Evolutionary conservation across 2,888 invertebrate species (phyloP), one percentile per base, ranked within the genome.

Genomic region (Epinotia ramella): DNA sequence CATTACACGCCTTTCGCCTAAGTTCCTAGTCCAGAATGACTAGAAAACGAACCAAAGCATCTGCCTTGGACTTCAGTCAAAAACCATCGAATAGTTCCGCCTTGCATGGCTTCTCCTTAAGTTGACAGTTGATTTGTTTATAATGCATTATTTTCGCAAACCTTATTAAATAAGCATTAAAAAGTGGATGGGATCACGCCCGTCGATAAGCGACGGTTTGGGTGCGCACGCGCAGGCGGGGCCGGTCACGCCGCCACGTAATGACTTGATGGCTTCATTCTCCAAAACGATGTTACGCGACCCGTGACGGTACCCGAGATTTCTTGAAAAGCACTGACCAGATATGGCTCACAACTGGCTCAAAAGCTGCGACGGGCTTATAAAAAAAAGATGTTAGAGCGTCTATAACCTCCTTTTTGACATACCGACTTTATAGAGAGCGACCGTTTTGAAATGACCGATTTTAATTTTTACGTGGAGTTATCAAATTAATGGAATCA

Each of bases 211-310:
- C 57, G 57, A 20, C 57, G 57, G 66, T 33, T 49, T 57, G 57
- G 40, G 40, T 9, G 28, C 63, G 44, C 60, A 49, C 60, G 73
- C 64, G 63, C 65, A 40, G 75, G 70, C 70, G 75, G 64, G 44
- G 64, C 59, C 49, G 59, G 69, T 69, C 74, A 74, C 69, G 74
- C 74, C 57, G 40, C 46, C 44, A 33, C 12, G 59, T 59, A 53
- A 64, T 70, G n/a, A 12, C 40, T 28, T 69, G 28, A 75, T 75
- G 59, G 40, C 70, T 75, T 71, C 53, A 75, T 75, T 53, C 24
- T 24, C 5, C 65, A 65, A 69, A 74, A 63, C 18, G 44, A 63
- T 68, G 65, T 62, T 68, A 53, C 49, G 56, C 59, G 59, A 40
- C 12, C 56, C 49, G 56, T 18, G 63, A 16, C 6, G 46, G 49